A percentile compares a stretch with the other conserved stretches of the same genome.
Evolutionary conservation across 2,888 invertebrate genomes (phyloP).

Genomic region (Drosophila mimetica): DNA sequence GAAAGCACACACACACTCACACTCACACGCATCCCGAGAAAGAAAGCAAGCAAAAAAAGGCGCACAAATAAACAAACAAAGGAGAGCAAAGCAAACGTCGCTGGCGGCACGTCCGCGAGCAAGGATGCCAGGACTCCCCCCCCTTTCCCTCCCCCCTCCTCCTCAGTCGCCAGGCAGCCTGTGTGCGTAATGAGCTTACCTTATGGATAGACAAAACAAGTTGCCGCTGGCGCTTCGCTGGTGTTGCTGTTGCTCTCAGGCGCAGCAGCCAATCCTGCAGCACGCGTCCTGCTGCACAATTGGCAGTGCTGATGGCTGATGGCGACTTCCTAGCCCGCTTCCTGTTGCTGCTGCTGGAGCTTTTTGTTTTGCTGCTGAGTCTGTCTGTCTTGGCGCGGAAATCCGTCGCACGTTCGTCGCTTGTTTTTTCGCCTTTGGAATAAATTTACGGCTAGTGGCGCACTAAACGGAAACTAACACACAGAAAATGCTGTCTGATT

Average conservation of each 20-base stretch:
- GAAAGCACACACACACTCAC: constrained; percentile 1
- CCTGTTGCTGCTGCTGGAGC: constrained; percentile 51
- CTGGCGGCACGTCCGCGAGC: constrained; percentile 68
- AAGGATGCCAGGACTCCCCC: constrained; percentile 43
- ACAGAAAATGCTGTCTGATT: constrained; percentile 50
- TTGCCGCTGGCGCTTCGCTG: constrained; percentile 38
- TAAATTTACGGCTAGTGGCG: constrained; percentile 55
- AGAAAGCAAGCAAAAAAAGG: constrained; percentile 41
- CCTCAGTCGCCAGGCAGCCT: constrained; percentile 44
- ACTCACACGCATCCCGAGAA: constrained; percentile 3
- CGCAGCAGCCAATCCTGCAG: constrained; percentile 54
- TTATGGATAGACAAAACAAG: constrained; percentile 65
- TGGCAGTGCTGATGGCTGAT: constrained; percentile 56
- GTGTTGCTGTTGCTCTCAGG: constrained; percentile 21
- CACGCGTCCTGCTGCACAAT: constrained; percentile 66
- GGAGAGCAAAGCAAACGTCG: constrained; percentile 69
- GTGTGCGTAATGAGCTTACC: constrained; percentile 73
- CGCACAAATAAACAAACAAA: constrained; percentile 73
- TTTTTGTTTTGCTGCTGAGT: constrained; percentile 41
- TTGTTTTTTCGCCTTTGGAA: constrained; percentile 51
- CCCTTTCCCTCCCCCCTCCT: constrained; percentile 1
- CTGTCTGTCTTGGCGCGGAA: constrained; percentile 66
- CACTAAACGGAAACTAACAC: constrained; percentile 67
- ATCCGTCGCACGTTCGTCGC: constrained; percentile 60
- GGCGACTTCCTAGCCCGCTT: constrained; percentile 58